Conservation (phyloP, 35 echinoderm and acorn worm genomes). For the Heliocidaris erythrogramma region DNA sequence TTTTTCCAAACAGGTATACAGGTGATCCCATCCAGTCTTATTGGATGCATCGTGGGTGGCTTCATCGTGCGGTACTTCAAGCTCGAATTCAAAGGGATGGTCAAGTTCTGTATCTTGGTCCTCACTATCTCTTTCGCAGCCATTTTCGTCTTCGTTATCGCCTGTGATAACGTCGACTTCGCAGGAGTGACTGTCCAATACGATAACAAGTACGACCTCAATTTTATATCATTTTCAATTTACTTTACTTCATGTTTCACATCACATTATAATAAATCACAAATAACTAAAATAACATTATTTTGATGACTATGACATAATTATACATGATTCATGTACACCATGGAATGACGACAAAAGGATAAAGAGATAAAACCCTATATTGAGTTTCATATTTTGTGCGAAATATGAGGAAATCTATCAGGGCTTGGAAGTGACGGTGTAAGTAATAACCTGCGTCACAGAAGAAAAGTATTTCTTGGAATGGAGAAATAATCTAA, state of each 20-base stretch:
- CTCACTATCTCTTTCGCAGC: constrained; percentile 57
- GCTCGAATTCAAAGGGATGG: constrained; percentile 66
- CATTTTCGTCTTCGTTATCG: constrained; percentile 56
- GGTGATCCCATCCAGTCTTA: constrained; percentile 69
- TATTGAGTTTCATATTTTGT: no score
- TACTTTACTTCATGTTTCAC: background rate
- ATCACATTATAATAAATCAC: background rate
- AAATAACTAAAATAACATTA: background rate
- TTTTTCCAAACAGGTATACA: constrained; percentile 54
- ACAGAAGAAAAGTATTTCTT: no score
- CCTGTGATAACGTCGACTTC: constrained; percentile 66
- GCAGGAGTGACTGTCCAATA: constrained; percentile 84
- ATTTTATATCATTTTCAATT: background rate
- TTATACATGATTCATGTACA: no score
- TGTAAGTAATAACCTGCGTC: no score
- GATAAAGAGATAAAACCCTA: no score
- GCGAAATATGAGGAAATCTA: no score
- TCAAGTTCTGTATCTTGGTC: constrained; percentile 66
- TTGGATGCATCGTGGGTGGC: constrained; percentile 66
- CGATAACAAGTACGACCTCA: constrained; percentile 47
- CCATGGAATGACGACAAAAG: no score
- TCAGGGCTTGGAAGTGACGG: no score
- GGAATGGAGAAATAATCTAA: no score
- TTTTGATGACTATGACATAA: background rate
- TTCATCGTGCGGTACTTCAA: constrained; percentile 68